A percentile compares a stretch with the other conserved stretches of the same genome.
Conservation (phyloP, 2,113 vertebrate species). For the Copsychus sechellarum region DNA sequence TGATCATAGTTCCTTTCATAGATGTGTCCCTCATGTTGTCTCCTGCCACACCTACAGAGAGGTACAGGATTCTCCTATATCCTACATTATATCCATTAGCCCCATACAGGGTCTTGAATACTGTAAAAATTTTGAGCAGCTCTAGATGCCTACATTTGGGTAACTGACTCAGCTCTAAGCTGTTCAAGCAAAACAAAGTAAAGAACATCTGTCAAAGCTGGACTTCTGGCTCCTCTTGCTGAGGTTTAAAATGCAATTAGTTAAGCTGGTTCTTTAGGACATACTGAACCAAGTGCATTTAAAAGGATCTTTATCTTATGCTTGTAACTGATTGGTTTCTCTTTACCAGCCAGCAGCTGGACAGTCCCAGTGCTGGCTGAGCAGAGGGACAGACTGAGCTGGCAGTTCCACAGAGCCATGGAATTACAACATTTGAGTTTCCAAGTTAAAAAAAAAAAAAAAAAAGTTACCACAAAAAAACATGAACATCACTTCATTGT, state of each 20-base stretch:
- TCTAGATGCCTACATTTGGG: background rate
- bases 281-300: background rate
- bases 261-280: background rate
- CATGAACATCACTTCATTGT: background rate
- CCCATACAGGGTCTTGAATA: background rate
- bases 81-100: background rate
- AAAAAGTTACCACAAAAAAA: background rate
- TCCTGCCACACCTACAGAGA: background rate
- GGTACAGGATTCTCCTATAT: background rate
- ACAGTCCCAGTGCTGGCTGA: background rate
- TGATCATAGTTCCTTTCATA: background rate
- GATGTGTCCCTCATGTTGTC: background rate
- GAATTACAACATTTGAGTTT: background rate
- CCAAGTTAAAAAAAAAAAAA: background rate
- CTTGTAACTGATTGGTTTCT: background rate
- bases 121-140: background rate
- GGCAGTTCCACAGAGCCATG: background rate
- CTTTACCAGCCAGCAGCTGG: background rate
- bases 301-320: background rate
- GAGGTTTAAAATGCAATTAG: background rate
- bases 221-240: background rate
- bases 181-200: background rate
- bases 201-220: background rate
- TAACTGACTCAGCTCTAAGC: background rate
- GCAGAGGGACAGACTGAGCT: background rate